Evolutionary conservation across 2,113 vertebrate genomes (phyloP).

Genomic region (Sander vitreus): DNA sequence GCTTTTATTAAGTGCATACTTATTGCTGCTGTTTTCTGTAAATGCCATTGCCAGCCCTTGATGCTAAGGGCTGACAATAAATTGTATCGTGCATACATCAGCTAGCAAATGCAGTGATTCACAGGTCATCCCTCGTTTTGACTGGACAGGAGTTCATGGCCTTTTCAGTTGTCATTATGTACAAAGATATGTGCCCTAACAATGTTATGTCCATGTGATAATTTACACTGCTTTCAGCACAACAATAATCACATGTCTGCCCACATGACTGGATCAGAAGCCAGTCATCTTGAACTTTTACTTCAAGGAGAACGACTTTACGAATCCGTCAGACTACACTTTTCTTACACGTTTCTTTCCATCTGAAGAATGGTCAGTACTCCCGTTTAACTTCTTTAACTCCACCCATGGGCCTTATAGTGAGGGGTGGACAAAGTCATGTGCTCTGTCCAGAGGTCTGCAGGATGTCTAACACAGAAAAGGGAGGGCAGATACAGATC

Average conservation of each 20-base stretch:
- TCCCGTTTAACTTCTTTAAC: constrained; percentile 12
- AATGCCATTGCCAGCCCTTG: neutral
- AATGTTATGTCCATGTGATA: constrained; percentile 43
- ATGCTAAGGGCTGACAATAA: constrained; percentile 4
- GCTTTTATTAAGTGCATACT: constrained; percentile 9
- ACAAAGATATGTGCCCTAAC: constrained; percentile 13
- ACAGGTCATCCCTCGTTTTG: constrained; percentile 12
- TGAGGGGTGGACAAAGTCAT: neutral
- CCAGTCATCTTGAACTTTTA: constrained; percentile 46
- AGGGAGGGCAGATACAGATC: neutral
- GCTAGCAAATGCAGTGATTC: constrained; percentile 16
- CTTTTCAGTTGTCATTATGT: constrained; percentile 43
- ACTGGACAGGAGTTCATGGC: constrained; percentile 28
- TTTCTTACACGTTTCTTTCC: neutral
- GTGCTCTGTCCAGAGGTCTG: neutral
- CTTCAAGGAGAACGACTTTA: constrained; percentile 26
- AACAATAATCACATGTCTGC: constrained; percentile 43
- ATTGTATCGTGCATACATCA: constrained; percentile 23
- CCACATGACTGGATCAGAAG: constrained; percentile 40
- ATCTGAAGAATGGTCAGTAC: constrained; percentile 5
- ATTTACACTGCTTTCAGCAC: constrained; percentile 17
- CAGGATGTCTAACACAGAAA: neutral
- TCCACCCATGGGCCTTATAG: neutral
- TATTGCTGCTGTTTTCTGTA: constrained; percentile 1
- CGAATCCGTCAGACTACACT: constrained; percentile 20